A percentile compares a stretch with the other conserved stretches of the same genome.
These are phyloP conservation scores for Pelvicachromis taeniatus DNA, from an alignment of 2,113 vertebrate species.

Conservation along the genomic window DNA sequence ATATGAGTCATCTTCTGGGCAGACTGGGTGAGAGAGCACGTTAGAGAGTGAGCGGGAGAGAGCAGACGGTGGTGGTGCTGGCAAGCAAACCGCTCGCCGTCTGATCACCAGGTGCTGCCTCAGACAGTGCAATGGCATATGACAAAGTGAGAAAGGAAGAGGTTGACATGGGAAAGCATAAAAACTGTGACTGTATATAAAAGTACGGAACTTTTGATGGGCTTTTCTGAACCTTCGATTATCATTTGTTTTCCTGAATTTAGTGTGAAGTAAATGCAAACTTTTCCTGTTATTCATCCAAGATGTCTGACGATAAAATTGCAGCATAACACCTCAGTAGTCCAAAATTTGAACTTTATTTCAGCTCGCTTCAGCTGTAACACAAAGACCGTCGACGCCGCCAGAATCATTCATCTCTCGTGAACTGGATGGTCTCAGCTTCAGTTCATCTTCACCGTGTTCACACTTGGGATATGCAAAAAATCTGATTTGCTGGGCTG, in stretches of 20 bases:
- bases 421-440: accelerated
- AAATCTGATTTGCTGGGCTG: background rate
- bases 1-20: constrained; percentile 39
- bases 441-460: background rate
- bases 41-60: background rate
- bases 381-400: accelerated
- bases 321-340: background rate
- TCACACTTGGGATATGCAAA: background rate
- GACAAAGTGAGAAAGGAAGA: background rate
- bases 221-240: background rate
- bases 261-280: background rate
- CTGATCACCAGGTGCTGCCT: background rate
- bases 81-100: background rate
- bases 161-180: background rate
- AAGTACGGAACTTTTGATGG: background rate
- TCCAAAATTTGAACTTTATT: background rate
- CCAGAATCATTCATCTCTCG: background rate
- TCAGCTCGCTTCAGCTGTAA: background rate
- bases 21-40: constrained; percentile 6
- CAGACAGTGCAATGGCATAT: background rate
- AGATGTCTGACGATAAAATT: background rate
- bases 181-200: background rate
- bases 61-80: background rate
- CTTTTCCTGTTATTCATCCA: background rate
- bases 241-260: background rate